Conservation (phyloP, 2,797 vertebrate genomes). For the Amazona finschi region DNA sequence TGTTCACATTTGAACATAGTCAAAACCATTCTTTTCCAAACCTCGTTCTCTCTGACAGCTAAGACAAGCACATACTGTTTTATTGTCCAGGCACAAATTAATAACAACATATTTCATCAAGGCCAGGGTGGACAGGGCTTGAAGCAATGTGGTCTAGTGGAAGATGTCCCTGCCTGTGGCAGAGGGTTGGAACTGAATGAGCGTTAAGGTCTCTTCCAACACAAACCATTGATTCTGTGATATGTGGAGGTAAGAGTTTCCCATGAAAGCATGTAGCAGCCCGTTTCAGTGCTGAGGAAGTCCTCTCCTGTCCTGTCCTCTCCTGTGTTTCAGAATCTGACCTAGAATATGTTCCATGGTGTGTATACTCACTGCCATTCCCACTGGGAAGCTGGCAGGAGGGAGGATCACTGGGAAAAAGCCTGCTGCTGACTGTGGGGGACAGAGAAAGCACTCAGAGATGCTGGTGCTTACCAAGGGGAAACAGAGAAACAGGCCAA, state of each 20-base stretch:
- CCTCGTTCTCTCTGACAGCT: background rate
- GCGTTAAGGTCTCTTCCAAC: background rate
- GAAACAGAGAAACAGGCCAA: background rate
- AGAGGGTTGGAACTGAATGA: background rate
- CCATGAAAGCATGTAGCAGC: background rate
- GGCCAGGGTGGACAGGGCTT: background rate
- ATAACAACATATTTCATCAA: background rate
- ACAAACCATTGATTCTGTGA: background rate
- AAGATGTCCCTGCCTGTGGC: background rate
- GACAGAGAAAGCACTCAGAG: background rate
- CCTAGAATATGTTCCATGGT: background rate
- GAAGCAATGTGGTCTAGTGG: background rate
- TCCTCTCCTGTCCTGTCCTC: background rate
- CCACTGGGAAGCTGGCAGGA: background rate
- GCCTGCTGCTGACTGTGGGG: background rate
- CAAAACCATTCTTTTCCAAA: background rate
- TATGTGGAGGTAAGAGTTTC: background rate
- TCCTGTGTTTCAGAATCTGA: background rate
- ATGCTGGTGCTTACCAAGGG: background rate
- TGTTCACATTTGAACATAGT: background rate
- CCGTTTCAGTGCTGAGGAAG: background rate
- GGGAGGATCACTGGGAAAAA: background rate
- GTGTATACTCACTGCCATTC: background rate
- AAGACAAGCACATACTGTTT: background rate
- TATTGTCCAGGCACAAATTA: background rate